Conservation (phyloP, 1,140 invertebrate genomes). For the Neomicropteryx cornuta region DNA sequence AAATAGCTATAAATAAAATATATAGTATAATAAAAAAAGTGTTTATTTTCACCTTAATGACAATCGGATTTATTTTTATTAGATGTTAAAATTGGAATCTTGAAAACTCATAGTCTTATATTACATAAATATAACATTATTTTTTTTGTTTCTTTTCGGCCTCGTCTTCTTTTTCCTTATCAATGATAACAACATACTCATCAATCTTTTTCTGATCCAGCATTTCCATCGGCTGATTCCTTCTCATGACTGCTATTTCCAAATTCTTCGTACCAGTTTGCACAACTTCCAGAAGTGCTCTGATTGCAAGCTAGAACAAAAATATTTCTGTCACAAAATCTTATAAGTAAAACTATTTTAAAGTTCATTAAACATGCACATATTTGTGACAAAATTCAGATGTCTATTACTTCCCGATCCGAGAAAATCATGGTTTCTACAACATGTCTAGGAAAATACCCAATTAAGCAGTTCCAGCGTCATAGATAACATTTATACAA, state of each 20-base stretch:
- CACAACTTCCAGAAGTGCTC: constrained; percentile 94
- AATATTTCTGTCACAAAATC: no score
- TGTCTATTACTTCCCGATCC: no score
- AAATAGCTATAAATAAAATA: neutral
- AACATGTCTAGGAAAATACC: no score
- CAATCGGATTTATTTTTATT: constrained; percentile 2
- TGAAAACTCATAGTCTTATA: constrained; percentile 19
- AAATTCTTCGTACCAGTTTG: constrained; percentile 98
- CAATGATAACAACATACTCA: constrained; percentile 85
- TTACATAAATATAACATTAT: constrained; percentile 39
- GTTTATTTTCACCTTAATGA: constrained; percentile 13
- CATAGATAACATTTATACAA: no score
- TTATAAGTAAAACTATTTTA: no score
- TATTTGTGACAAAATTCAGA: no score
- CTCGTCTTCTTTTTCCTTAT: constrained; percentile 97
- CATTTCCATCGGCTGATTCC: constrained; percentile 74
- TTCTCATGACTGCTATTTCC: constrained; percentile 93
- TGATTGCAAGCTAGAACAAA: constrained; percentile 72
- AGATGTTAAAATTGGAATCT: neutral
- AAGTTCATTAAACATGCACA: no score
- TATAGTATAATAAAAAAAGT: constrained; percentile 19
- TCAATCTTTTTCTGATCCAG: constrained; percentile 84
- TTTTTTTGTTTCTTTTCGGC: constrained; percentile 96
- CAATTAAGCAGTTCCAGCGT: no score
- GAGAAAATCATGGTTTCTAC: no score